phyloP scores from a whole-genome alignment of 2,888 invertebrate species.

The Drosophila emarginata region DNA sequence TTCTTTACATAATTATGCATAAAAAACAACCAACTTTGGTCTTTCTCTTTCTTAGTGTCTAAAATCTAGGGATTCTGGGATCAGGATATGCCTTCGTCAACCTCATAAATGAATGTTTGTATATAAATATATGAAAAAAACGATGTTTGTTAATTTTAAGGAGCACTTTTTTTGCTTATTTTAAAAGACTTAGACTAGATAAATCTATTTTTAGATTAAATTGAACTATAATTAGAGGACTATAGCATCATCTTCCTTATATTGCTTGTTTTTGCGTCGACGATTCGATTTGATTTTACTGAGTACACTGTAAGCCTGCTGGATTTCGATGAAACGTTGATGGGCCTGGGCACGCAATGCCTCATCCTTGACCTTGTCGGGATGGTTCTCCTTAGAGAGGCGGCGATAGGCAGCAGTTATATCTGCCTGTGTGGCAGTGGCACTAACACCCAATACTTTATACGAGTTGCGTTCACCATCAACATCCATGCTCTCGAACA shows the following conservation, averaged over 20 bases:
- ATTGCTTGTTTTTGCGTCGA: slow-evolving; percentile 88
- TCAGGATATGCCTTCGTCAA: background rate
- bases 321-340: slow-evolving; percentile 95
- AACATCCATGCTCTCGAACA: slow-evolving; percentile 93
- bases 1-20: too few species aligned
- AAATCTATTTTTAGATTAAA: background rate
- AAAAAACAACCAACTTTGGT: background rate
- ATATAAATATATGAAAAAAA: background rate
- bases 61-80: background rate
- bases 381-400: slow-evolving; percentile 93
- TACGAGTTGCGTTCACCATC: slow-evolving; percentile 95
- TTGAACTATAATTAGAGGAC: slow-evolving; percentile 48
- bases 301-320: slow-evolving; percentile 94
- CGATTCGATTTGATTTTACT: slow-evolving; percentile 92
- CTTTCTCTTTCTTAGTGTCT: background rate
- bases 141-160: background rate
- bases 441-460: slow-evolving; percentile 90
- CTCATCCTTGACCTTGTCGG: slow-evolving; percentile 93
- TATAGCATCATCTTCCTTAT: slow-evolving; percentile 83
- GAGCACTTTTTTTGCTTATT: background rate
- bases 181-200: slow-evolving; percentile 11
- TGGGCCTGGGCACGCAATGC: slow-evolving; percentile 88
- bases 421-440: slow-evolving; percentile 92
- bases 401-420: slow-evolving; percentile 92
- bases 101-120: background rate